These are phyloP conservation scores for Gnatocerus cornutus DNA, from an alignment of 2,888 invertebrate genomes.

Conservation along the genomic window DNA sequence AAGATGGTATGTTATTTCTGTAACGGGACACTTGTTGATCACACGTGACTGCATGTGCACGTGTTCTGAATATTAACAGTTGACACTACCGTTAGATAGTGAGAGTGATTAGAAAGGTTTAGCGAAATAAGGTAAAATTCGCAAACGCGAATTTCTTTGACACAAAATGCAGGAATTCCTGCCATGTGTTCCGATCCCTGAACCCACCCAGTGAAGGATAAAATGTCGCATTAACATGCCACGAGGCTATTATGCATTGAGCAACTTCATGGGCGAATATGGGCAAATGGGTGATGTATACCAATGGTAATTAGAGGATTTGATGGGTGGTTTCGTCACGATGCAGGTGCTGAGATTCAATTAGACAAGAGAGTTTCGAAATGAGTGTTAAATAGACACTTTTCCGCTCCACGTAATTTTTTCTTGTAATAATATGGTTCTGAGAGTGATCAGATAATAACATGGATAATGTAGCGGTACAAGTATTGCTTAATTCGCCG, in stretches of 20 bases:
- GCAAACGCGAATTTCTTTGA: no score
- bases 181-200: no score
- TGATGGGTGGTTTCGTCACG: background rate
- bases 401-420: no score
- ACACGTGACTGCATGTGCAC: slow-evolving; percentile 5
- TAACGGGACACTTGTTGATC: background rate
- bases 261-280: slow-evolving; percentile 1
- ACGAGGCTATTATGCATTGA: slow-evolving; percentile 7
- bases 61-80: background rate
- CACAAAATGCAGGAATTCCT: no score
- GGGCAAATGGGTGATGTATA: slow-evolving; percentile 6
- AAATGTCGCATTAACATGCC: background rate
- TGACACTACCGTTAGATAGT: background rate
- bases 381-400: no score
- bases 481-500: no score
- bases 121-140: background rate
- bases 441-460: no score
- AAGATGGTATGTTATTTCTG: slow-evolving; percentile 1
- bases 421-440: no score
- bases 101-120: background rate
- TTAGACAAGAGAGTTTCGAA: background rate
- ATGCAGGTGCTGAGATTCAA: background rate
- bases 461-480: no score
- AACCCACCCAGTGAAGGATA: slow-evolving; percentile 6
- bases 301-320: background rate